Base-by-base conservation (phyloP, 2,888 invertebrate species). In the Eupithecia inturbata region DNA sequence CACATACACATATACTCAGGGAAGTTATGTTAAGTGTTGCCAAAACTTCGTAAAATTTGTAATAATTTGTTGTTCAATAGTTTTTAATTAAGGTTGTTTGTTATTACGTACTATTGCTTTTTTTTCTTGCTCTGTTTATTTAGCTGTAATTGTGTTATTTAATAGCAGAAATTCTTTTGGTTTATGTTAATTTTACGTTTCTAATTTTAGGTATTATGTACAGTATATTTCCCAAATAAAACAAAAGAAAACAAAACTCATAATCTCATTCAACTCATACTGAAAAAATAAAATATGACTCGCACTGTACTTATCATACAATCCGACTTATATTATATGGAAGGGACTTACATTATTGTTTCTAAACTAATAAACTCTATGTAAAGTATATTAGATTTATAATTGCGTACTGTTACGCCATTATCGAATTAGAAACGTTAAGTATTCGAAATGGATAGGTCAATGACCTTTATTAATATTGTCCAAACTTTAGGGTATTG, bases 311-410 rank as follows among this genome's bases (percentile, higher is more conserved):
- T 16, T 68, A 74, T 60, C 45, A 64, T 74, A 78, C 76, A 79
- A 75, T 76, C 75, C 75, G 76, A 63, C 79, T 77, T 78, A 79
- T 33, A 63, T 60, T 75, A 79, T 75, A 78, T 71, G 78, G 78
- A 79, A 79, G 76, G 72, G 70, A 67, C 72, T 72, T 70, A 75
- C 67, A 73, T 76, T 73, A 70, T 71, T 71, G 71, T 69, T 75
- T 69, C 69, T 74, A 73, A 10, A 53, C 22, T 68, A 60, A 33
- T 60, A 33, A 12, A 64, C 33, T 33, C 36, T 62, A 62, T 64
- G n/a, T 31, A 10, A 63, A 31, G 19, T 64, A 4, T 36, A 36
- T 62, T 2, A 33, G 19, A n/a, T 64, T 64, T n/a, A n/a, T n/a
- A n/a, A n/a, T 33, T 22, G 49, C 49, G 10, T 49, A 49, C 12